phyloP scores from a whole-genome alignment of 2,888 invertebrate genomes.

The Oscheius sp. region DNA sequence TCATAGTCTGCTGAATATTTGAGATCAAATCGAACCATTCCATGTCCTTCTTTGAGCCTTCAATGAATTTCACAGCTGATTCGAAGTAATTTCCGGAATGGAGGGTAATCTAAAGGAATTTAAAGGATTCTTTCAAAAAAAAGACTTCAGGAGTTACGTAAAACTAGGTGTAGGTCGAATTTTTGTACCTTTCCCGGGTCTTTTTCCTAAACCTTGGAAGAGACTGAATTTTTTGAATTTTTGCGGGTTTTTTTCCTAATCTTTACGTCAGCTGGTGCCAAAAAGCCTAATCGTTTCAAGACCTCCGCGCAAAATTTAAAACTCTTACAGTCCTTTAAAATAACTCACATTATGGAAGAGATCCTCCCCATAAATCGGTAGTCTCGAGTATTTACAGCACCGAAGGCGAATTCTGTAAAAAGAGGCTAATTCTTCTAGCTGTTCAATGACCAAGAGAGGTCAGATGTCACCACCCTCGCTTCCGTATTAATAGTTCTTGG shows the following conservation, averaged over 20 bases:
- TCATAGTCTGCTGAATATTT: conserved; percentile 6
- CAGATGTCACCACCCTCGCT: not conserved
- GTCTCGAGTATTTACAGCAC: conserved; percentile 20
- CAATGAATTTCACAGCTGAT: conserved; percentile 22
- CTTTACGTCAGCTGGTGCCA: too few species aligned
- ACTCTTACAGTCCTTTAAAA: not conserved
- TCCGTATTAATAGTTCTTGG: too few species aligned
- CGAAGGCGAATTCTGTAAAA: conserved; percentile 22
- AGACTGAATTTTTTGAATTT: too few species aligned
- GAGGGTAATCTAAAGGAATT: conserved; percentile 5
- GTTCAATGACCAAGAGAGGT: not conserved
- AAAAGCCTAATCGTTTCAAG: too few species aligned
- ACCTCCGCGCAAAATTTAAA: too few species aligned
- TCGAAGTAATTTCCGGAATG: conserved; percentile 20
- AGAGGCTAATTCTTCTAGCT: not conserved
- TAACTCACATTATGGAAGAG: conserved; percentile 11
- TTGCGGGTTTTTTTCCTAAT: too few species aligned
- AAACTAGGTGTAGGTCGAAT: not conserved
- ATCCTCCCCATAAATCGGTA: conserved; percentile 2
- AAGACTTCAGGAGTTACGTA: too few species aligned
- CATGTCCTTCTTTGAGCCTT: conserved; percentile 27
- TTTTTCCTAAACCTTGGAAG: too few species aligned
- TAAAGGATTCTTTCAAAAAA: too few species aligned
- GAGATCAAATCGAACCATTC: conserved; percentile 31
- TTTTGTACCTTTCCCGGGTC: too few species aligned